phyloP scores from a whole-genome alignment of 1,140 invertebrate species.

The Antheraea mylitta region DNA sequence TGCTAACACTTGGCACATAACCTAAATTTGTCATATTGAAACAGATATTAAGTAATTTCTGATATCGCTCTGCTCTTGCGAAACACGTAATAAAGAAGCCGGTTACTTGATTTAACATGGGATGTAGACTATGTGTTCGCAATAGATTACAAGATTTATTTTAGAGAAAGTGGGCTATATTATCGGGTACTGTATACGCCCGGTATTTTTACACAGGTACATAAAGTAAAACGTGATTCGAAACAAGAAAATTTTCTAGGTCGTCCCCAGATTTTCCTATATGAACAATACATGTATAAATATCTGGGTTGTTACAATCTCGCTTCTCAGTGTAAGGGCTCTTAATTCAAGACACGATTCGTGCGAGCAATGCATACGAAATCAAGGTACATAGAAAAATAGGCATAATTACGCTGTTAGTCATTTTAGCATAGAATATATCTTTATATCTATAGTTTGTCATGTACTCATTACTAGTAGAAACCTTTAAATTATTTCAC shows the following conservation, averaged over 20 bases:
- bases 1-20: too few relatives aligned
- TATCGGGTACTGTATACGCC: slow-evolving; percentile 19
- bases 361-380: background rate
- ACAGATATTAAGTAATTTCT: too few relatives aligned
- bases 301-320: background rate
- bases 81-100: too few relatives aligned
- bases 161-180: slow-evolving; percentile 19
- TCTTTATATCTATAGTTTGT: too few relatives aligned
- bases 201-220: slow-evolving; percentile 26
- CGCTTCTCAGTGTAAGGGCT: background rate
- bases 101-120: background rate
- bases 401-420: slow-evolving; percentile 2
- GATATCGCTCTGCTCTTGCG: too few relatives aligned
- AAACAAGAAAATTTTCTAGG: slow-evolving; percentile 22
- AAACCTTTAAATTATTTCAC: too few relatives aligned
- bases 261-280: slow-evolving; percentile 14
- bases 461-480: too few relatives aligned
- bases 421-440: too few relatives aligned
- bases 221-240: slow-evolving; percentile 24
- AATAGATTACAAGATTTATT: background rate
- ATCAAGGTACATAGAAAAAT: background rate
- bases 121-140: background rate
- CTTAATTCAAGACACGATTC: background rate
- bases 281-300: slow-evolving; percentile 2
- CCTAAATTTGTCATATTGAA: too few relatives aligned